Conservation (phyloP, 2,888 invertebrate genomes). For the Petrolisthes manimaculis region DNA sequence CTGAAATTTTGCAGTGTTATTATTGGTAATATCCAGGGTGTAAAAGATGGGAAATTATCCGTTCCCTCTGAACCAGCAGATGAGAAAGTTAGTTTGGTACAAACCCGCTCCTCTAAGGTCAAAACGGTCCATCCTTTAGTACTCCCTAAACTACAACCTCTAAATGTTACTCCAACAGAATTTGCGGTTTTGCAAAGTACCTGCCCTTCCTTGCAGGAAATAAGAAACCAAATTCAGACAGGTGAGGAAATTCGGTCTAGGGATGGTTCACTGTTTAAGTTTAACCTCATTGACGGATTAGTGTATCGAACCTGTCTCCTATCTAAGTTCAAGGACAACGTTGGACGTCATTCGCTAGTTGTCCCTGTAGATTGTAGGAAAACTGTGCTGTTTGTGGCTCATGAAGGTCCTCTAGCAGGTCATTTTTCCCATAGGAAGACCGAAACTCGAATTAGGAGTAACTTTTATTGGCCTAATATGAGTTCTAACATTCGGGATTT, state of each 20-base stretch:
- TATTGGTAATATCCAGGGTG: constrained; percentile 21
- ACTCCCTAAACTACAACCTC: background rate
- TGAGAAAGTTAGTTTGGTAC: background rate
- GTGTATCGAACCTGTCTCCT: constrained; percentile 3
- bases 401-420: background rate
- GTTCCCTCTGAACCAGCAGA: background rate
- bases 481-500: background rate
- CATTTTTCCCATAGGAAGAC: background rate
- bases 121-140: background rate
- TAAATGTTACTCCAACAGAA: background rate
- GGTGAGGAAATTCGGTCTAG: background rate
- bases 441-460: background rate
- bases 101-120: background rate
- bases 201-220: background rate
- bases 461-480: constrained; percentile 26
- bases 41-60: background rate
- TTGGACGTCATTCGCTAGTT: background rate
- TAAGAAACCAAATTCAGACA: background rate
- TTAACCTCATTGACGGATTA: background rate
- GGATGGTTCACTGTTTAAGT: constrained; percentile 13
- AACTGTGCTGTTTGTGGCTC: constrained; percentile 11
- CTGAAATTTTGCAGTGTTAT: constrained; percentile 21
- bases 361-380: background rate
- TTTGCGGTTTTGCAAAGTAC: constrained; percentile 3
- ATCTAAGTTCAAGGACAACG: background rate